A percentile compares a stretch with the other conserved stretches of the same genome.
Conservation (phyloP, 2,797 vertebrate genomes). For the Mormyrops attenuatus region DNA sequence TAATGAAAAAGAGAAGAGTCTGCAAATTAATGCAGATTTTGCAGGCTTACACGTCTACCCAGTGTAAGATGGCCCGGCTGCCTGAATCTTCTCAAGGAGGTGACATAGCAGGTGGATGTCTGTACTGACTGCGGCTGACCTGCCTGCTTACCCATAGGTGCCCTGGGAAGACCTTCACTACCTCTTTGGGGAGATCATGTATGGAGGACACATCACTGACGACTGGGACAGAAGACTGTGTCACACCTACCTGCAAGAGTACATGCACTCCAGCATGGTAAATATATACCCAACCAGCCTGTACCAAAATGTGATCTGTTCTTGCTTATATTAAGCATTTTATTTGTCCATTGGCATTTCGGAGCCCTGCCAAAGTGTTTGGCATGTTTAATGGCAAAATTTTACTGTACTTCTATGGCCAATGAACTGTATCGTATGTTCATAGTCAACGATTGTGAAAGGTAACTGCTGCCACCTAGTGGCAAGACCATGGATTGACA, state of each 20-base stretch:
- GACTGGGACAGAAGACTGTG: constrained; percentile 71
- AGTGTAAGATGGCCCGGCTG: background rate
- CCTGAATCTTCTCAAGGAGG: background rate
- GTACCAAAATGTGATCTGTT: background rate
- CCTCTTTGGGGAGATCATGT: constrained; percentile 76
- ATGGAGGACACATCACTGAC: constrained; percentile 70
- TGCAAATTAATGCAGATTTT: background rate
- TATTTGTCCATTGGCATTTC: background rate
- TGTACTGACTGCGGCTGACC: background rate
- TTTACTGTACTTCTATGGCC: background rate
- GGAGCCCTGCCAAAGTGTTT: background rate
- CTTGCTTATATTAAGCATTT: background rate
- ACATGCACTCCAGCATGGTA: constrained; percentile 71
- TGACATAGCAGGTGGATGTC: background rate
- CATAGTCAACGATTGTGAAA: background rate
- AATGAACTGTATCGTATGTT: background rate
- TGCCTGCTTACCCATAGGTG: constrained; percentile 53
- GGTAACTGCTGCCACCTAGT: constrained; percentile 49
- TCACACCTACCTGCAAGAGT: constrained; percentile 66
- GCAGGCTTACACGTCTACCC: background rate
- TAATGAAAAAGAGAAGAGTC: background rate
- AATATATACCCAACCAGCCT: constrained; percentile 27
- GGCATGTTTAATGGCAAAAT: background rate
- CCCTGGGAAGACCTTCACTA: constrained; percentile 72
- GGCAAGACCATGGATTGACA: constrained; percentile 16